Conservation (phyloP, 1,140 invertebrate genomes). For the Agraylea sexmaculata region DNA sequence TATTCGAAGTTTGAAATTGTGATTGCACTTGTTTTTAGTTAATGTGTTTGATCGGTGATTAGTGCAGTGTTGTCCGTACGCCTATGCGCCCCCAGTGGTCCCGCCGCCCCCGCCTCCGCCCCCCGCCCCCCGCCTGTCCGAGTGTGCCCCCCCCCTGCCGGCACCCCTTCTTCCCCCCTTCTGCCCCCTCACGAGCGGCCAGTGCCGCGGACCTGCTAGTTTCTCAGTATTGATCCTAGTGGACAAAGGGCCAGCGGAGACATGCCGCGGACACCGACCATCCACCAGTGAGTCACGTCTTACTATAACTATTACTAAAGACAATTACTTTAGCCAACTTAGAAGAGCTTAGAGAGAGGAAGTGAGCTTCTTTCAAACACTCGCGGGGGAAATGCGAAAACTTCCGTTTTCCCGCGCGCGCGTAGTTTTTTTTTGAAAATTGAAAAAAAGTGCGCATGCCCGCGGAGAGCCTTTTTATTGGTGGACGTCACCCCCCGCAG, state of each 20-base stretch:
- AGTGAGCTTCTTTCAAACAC: no score
- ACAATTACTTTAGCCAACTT: no score
- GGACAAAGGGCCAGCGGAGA: constrained; percentile 22
- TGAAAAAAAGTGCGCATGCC: background rate
- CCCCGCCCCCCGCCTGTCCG: constrained; percentile 28
- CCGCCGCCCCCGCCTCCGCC: constrained; percentile 29
- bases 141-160: constrained; percentile 26
- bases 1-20: background rate
- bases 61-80: background rate
- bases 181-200: constrained; percentile 10
- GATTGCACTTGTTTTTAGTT: background rate
- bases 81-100: constrained; percentile 28
- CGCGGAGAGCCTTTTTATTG: background rate
- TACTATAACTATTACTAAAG: no score
- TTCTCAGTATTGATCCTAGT: constrained; percentile 23
- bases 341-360: no score
- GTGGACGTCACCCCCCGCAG: background rate
- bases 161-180: constrained; percentile 14
- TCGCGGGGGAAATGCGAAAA: no score
- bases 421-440: constrained; percentile 1
- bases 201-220: constrained; percentile 28
- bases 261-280: constrained; percentile 9
- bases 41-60: background rate
- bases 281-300: background rate
- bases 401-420: background rate